phyloP scores from a whole-genome alignment of 2,113 vertebrate genomes.

The Polyodon spathula region DNA sequence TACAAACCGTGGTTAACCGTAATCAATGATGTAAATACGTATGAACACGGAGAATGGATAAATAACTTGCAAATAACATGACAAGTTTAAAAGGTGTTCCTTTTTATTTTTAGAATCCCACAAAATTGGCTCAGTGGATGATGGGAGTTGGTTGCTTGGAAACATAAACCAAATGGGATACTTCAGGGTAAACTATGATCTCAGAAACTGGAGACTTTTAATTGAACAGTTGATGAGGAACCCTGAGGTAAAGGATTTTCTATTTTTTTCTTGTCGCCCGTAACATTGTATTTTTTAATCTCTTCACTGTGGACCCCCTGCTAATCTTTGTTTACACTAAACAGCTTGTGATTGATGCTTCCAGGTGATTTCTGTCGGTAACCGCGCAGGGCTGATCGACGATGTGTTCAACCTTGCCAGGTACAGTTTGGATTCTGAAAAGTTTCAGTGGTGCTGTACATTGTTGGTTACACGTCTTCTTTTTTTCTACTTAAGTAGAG shows the following conservation, averaged over 20 bases:
- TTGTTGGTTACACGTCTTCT: too few species aligned
- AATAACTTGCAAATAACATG: too few species aligned
- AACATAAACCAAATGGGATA: slow-evolving; percentile 97
- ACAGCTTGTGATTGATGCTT: slow-evolving; percentile 28
- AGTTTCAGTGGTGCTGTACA: slow-evolving; percentile 1
- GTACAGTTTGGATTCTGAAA: slow-evolving; percentile 53
- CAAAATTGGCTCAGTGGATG: slow-evolving; percentile 63
- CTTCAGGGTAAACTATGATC: slow-evolving; percentile 95
- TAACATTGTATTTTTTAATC: not conserved
- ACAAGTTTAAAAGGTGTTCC: not conserved
- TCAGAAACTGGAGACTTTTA: slow-evolving; percentile 87
- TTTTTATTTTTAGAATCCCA: slow-evolving; percentile 63
- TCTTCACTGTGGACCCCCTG: slow-evolving; percentile 21
- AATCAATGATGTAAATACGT: too few species aligned
- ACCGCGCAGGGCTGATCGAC: slow-evolving; percentile 87
- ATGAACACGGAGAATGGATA: too few species aligned
- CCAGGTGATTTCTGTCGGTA: slow-evolving; percentile 89
- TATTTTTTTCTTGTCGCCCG: too few species aligned
- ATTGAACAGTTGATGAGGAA: slow-evolving; percentile 83
- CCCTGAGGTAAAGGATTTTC: slow-evolving; percentile 59
- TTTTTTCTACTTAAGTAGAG: too few species aligned
- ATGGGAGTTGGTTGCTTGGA: slow-evolving; percentile 79
- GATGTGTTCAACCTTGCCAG: slow-evolving; percentile 94
- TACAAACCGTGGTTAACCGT: too few species aligned
- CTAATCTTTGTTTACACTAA: slow-evolving; percentile 36